Evolutionary conservation across 2,888 invertebrate species (phyloP), one percentile per base, ranked within the genome.

Genomic region (Leucophenga montana): DNA sequence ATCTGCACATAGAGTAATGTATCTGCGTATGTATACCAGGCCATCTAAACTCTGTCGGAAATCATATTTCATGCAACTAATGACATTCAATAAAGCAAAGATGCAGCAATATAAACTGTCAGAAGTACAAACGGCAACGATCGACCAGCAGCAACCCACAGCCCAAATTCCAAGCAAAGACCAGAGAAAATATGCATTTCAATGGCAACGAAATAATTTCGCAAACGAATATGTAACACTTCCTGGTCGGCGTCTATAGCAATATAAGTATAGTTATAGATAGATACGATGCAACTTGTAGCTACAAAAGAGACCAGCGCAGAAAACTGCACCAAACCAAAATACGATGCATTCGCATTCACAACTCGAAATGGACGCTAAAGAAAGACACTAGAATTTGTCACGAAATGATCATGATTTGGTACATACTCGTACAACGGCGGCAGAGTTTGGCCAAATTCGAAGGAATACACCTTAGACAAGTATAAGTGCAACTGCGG

Each of bases 301-400:
- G 39, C 39, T 39, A 39, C 39, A 39, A 39, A 39, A 39, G 50
- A 50, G 16, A 50, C 46, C 46, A 46, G n/a, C 46, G 6, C 46
- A 16, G 50, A 50, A 18, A 50, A n/a, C 14, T 1, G n/a, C 6
- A 50, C 18, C 14, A n/a, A 2, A n/a, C 13, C n/a, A n/a, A 2
- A 46, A 2, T 5, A 18, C 14, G 18, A 16, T 8, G 8, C 39
- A 39, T 8, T 8, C 3, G 9, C 3, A 39, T 27, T 3, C 27
- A 39, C 9, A 39, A 39, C 20, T 56, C 14, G 27, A 56, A 56
- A 56, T 20, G 22, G 57, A 22, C 77, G 75, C 73, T 78, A 77
- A 84, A 83, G 76, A 78, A 83, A 85, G 85, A 82, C 84, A 79
- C 82, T 77, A 83, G 85, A 85, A 85, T 84, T 84, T 85, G 84